phyloP scores from a whole-genome alignment of 1,140 invertebrate genomes.

The Brachionus asplanchnoidis region DNA sequence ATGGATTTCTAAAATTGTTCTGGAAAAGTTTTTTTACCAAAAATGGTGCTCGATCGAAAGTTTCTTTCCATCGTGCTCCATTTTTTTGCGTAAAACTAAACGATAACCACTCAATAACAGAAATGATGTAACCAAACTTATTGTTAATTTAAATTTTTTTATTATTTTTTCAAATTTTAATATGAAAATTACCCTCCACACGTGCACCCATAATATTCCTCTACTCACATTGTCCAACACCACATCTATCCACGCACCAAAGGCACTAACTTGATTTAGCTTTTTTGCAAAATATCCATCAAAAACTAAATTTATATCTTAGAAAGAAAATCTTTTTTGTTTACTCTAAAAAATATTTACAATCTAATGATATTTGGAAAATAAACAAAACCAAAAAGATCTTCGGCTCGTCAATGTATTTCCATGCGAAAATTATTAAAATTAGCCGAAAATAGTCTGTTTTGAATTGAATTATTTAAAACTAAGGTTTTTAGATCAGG shows the following conservation, averaged over 20 bases:
- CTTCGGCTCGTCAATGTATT: neutral
- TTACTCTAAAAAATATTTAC: neutral
- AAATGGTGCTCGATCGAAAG: neutral
- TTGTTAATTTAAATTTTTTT: neutral
- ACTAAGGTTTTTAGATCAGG: too few relatives aligned
- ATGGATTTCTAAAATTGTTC: constrained; percentile 14
- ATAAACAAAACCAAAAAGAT: constrained; percentile 27
- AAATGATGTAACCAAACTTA: constrained; percentile 19
- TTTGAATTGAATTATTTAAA: neutral
- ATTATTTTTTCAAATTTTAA: neutral
- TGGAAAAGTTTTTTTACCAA: neutral
- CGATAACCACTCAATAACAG: constrained; percentile 25
- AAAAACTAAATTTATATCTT: neutral
- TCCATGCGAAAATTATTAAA: constrained; percentile 27
- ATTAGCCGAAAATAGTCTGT: constrained; percentile 26
- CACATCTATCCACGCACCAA: constrained; percentile 42
- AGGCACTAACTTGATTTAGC: constrained; percentile 22
- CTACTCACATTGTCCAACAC: constrained; percentile 26
- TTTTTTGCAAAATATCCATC: constrained; percentile 36
- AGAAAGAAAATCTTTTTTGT: neutral
- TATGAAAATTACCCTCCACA: neutral
- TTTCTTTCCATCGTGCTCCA: constrained; percentile 33
- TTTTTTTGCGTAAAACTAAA: constrained; percentile 7
- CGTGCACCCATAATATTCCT: constrained; percentile 8
- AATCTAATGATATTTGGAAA: constrained; percentile 26